Base-by-base conservation (phyloP, 37 sponge, comb jelly and placozoan genomes). In the Crambe crambe region DNA sequence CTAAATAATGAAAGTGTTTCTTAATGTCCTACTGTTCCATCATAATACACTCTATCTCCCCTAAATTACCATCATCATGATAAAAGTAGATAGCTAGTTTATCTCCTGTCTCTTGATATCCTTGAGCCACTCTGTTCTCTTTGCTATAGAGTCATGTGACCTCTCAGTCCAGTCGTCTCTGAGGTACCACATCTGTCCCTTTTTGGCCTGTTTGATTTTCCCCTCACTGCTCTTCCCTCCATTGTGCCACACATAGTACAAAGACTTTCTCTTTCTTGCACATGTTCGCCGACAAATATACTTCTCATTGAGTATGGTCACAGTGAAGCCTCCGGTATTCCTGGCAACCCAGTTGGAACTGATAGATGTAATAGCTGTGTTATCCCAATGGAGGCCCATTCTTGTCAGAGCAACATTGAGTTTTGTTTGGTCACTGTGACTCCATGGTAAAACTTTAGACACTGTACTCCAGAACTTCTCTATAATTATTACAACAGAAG, bases 181-280 rank as follows among this genome's bases (percentile, higher is more conserved):
- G 37, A 75, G 75, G 38, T 22, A 58, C 75, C 75, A 75, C 3
- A 75, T 34, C 9, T 23, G 6, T 22, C 59, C 75, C 35, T 32
- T 25, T 10, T 37, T 25, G 20, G 75, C 75, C 15, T 17, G 9
- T 8, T 17, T 58, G 12, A 58, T 31, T 37, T 75, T 75, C 60
- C 75, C 75, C 15, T 75, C 60, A 22, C 15, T 58, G 20, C 60
- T 23, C 10, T 25, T 22, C 20, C 75, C 75, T 32, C 75, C 60
- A 29, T 57, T 75, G 60, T 75, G 75, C 75, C 75, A 75, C 58
- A 75, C 60, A 8, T 58, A 58, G 60, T 75, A 75, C 37, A 3
- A 26, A 8, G 2, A 2, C 36, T 34, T 58, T 30, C 56, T 29
- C 23, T 75, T 75, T 37, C 31, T 56, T 31, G 4, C 56, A 59